These are phyloP conservation scores for Diadegma fenestrale DNA, from an alignment of 2,888 invertebrate genomes.

Conservation along the genomic window DNA sequence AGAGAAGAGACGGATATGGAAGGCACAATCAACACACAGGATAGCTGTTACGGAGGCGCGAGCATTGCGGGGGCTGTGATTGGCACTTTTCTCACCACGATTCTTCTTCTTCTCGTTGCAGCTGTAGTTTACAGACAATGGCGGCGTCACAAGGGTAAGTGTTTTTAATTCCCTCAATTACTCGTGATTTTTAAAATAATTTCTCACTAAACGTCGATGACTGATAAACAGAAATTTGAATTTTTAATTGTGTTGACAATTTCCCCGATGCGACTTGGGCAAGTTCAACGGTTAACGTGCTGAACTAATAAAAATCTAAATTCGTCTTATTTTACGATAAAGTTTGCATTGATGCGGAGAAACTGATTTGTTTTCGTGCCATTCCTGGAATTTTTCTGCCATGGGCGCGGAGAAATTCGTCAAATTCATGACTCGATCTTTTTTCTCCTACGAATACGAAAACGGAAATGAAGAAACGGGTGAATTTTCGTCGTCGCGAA, in stretches of 20 bases:
- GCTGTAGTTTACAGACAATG: slow-evolving; percentile 88
- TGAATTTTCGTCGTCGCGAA: background rate
- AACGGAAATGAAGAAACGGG: background rate
- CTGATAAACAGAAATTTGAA: background rate
- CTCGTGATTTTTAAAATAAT: slow-evolving; percentile 4
- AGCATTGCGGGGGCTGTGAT: slow-evolving; percentile 90
- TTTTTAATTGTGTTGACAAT: background rate
- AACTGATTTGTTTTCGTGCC: background rate
- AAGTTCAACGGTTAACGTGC: too few species aligned
- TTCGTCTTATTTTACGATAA: too few species aligned
- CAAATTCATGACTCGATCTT: background rate
- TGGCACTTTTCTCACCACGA: slow-evolving; percentile 89
- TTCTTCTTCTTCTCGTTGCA: slow-evolving; percentile 87
- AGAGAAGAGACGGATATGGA: slow-evolving; percentile 47
- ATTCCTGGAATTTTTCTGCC: background rate
- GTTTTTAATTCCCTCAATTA: slow-evolving; percentile 37
- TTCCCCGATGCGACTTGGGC: too few species aligned
- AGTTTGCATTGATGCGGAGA: background rate
- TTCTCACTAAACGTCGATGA: background rate
- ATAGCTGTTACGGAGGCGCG: slow-evolving; percentile 88
- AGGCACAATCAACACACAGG: slow-evolving; percentile 65
- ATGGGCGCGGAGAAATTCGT: background rate
- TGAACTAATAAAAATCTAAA: too few species aligned
- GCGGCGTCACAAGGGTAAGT: slow-evolving; percentile 86
- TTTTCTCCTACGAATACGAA: background rate